Evolutionary conservation across 1,140 invertebrate genomes (phyloP), one percentile per base, ranked within the genome.

Genomic region (Parasteatoda tepidariorum): DNA sequence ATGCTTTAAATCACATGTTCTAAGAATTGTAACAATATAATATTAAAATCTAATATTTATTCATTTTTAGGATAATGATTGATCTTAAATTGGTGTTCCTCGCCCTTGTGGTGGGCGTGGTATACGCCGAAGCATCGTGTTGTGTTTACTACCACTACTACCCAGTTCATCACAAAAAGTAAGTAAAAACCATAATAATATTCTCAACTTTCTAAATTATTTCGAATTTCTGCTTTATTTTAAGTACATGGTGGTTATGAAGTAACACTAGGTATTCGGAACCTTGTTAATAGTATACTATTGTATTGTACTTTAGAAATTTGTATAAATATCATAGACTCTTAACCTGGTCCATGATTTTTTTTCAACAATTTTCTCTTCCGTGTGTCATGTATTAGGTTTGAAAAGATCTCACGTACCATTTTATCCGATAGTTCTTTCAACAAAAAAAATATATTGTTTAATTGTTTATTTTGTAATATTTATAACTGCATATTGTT

Each of bases 111-210:
- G 48, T 68, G 5, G 61, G 62, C 5, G 75, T 67, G 30, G 75
- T 11, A 1, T 71, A 70, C 31, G 78, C 78, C 3, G 78, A 82
- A 11, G 66, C 78, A 3, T 70, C 66, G 9, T 82, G 78, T 34
- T 82, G 78, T 15, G 66, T 70, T 2, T 82, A 82, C 67, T 82
- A 82, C 24, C 78, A 82, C 26, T 82, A 82, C 48, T 71, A 82
- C 18, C 78, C 78, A 2, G 78, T 82, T 1, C 67, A 82, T 48
- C 66, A 70, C 26, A 79, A 68, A 38, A 71, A 82, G 75, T 78
- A 78, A 78, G 75, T 55, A 18, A 11, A 3, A 9, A 11, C 13
- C 7, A 0, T 33, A n/a, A 22, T 67, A 2, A 11, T 33, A 28
- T 66, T 33, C 0, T 22, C 9, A 9, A 9, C 0, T 26, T 26